Base-by-base conservation (phyloP, 2,113 vertebrate species). In the Plectropomus leopardus region DNA sequence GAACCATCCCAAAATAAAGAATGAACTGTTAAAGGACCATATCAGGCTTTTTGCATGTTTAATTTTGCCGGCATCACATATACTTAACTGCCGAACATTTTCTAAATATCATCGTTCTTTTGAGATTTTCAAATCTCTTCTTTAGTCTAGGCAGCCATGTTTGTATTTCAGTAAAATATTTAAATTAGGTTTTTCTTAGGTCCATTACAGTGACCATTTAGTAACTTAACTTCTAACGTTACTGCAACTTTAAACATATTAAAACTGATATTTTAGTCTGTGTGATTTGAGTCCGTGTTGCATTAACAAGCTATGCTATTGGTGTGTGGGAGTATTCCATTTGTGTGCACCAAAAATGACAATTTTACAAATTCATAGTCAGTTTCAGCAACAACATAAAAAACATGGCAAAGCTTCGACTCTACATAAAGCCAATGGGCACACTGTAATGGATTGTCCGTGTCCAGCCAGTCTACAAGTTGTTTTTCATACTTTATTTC, bases 1-100 rank as follows among this genome's bases (percentile, higher is more conserved):
- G n/a, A n/a, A n/a, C n/a, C n/a, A n/a, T n/a, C n/a, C n/a, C n/a
- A n/a, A n/a, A n/a, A n/a, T n/a, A n/a, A 10, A 42, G 23, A 64
- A 28, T 40, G 5, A 4, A n/a, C 24, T 51, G 40, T 54, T 72
- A 28, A 24, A 67, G 54, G 17, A 58, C 9, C 17, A 40, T 26
- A 23, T 19, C 1, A 1, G 24, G 30, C 45, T 65, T 61, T 82
- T 80, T 64, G 66, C 34, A 13, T 72, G 55, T 55, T 75, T 45
- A 36, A 26, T 59, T 78, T 30, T 24, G 36, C 23, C 23, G 5
- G 16, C 51, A 30, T 24, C 6, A 40, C 17, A 59, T 9, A 16
- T 3, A 26, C 3, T 19, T 69, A 15, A 48, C 40, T 76, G 44
- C 30, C 54, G 42, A 10, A 0, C 3, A 17, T 69, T 63, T 74